Conservation (phyloP, 2,888 invertebrate genomes). For the Operophtera brumata region DNA sequence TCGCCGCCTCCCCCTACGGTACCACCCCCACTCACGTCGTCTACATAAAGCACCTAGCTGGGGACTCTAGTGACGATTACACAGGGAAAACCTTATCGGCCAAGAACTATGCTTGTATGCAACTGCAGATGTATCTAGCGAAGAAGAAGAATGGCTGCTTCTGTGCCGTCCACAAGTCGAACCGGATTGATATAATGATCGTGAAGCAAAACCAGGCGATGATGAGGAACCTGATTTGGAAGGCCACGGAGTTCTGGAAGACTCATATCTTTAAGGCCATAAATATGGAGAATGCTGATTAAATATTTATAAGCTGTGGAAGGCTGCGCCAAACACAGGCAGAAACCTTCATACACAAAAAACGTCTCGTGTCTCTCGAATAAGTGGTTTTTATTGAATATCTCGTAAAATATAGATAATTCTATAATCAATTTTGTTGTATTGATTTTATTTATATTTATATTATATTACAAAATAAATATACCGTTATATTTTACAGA, state of each 20-base stretch:
- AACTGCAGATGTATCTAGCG: not conserved
- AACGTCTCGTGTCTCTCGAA: too few relatives aligned
- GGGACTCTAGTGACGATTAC: not conserved
- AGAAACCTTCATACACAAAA: too few relatives aligned
- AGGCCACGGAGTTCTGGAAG: conserved; percentile 1
- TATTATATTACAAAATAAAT: too few relatives aligned
- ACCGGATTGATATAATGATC: not conserved
- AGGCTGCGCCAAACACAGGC: too few relatives aligned
- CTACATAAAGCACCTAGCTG: not conserved
- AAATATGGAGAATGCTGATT: not conserved
- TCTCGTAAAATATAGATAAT: too few relatives aligned
- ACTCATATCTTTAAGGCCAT: not conserved
- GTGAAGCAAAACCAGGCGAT: not conserved
- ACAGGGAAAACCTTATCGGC: not conserved
- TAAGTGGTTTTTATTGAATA: too few relatives aligned
- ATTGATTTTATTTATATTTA: too few relatives aligned
- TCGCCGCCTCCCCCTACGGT: not conserved
- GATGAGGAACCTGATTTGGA: not conserved
- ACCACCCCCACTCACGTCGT: not conserved
- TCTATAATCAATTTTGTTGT: too few relatives aligned
- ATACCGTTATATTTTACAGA: too few relatives aligned
- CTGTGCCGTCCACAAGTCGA: not conserved
- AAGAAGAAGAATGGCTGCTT: not conserved
- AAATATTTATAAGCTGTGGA: not conserved
- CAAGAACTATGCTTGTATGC: not conserved